Percentiles rank a stretch among this genome's conserved stretches.
These are phyloP conservation scores for Lanius collurio DNA, from an alignment of 2,113 vertebrate genomes.

Conservation along the genomic window DNA sequence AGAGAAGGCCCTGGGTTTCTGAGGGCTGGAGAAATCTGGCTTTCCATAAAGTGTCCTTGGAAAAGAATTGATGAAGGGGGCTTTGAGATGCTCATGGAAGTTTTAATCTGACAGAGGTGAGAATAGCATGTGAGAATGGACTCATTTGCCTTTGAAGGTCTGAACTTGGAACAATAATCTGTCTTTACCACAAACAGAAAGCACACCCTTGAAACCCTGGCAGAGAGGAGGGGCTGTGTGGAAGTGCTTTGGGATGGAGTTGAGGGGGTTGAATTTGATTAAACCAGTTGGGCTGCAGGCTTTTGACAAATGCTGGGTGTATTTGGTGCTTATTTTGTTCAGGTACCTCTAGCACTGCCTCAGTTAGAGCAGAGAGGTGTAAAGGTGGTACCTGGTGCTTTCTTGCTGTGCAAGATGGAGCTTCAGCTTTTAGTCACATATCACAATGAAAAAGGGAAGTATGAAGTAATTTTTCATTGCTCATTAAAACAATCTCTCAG, in stretches of 20 bases:
- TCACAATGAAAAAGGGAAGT: neutral
- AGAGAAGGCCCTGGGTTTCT: neutral
- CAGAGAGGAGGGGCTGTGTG: neutral
- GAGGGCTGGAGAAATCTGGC: neutral
- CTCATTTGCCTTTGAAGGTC: neutral
- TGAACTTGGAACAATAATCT: neutral
- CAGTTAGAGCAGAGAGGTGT: neutral
- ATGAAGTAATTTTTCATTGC: neutral
- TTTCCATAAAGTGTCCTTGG: neutral
- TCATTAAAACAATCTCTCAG: neutral
- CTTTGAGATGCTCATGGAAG: neutral
- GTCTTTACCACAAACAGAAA: neutral
- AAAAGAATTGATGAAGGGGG: neutral
- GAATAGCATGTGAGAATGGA: neutral
- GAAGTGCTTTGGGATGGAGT: neutral
- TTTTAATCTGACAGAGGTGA: neutral
- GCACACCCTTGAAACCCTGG: neutral
- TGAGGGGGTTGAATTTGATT: neutral
- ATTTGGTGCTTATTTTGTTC: neutral
- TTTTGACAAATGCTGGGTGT: neutral
- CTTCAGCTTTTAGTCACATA: neutral
- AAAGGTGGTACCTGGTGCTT: neutral
- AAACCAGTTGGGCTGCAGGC: neutral
- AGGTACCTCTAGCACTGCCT: neutral
- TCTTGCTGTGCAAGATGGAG: neutral